Base-by-base conservation (phyloP, 2,888 invertebrate species). In the Melanostoma scalare region DNA sequence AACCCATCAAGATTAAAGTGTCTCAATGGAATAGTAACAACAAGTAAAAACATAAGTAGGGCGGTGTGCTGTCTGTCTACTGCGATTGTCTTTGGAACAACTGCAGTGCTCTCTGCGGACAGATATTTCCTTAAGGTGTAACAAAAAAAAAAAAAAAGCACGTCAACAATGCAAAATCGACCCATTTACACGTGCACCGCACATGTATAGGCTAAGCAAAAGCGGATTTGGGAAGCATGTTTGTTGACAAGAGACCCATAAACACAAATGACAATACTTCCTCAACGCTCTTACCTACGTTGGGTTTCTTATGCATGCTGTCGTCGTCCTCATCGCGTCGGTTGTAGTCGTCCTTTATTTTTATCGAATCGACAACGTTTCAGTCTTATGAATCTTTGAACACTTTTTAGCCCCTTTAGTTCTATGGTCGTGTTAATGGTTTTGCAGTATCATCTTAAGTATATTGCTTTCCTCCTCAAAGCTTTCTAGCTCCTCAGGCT, bases 311-410 rank as follows among this genome's bases (percentile, higher is more conserved):
- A 33, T 31, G 10, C 20, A 42, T 52, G 10, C 40, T 48, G 48
- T 30, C 35, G 60, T 44, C 58, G 38, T 8, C 52, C 52, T 42
- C 42, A 40, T 67, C 42, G 9, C 42, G 63, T 63, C 38, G 63
- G 58, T 68, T 71, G 71, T 76, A 38, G 50, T 20, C 63, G 63
- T 79, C 46, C 36, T 78, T 84, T 82, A 71, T 71, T 85, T 85
- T 85, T 86, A 85, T 85, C 85, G 71, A 52, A 85, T 85, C 85
- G 71, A 52, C 69, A 67, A 81, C 71, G 71, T 81, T 81, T 68
- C 58, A 67, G 88, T 87, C 88, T 88, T 89, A 89, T 89, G 89
- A 89, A 88, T 89, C 88, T 89, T 89, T 89, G 87, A 89, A 88
- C 88, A 89, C 84, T 88, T 89, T 89, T 89, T 89, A 88, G 87